phyloP scores from a whole-genome alignment of 53 echinoderm and acorn worm genomes.

The Holothuria leucospilota region DNA sequence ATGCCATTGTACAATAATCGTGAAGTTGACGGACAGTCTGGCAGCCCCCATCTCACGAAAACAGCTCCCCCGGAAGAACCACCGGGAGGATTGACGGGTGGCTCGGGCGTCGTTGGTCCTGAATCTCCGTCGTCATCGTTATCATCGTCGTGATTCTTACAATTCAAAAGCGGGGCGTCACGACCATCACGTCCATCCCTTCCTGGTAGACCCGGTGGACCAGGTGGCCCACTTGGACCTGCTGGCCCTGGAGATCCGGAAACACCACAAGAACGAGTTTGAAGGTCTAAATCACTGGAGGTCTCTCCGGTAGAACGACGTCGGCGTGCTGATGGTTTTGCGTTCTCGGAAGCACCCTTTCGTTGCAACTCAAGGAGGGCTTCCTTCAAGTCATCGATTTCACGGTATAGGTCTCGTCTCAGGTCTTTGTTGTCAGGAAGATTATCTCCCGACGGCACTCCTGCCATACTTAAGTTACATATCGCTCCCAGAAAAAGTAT shows the following conservation, averaged over 20 bases:
- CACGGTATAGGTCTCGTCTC: no score
- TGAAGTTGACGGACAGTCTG: conserved; percentile 29
- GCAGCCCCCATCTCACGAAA: conserved; percentile 33
- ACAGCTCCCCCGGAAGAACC: not conserved
- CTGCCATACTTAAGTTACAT: no score
- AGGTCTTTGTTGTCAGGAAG: no score
- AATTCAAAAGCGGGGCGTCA: not conserved
- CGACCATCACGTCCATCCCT: conserved; percentile 35
- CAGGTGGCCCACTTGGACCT: conserved; percentile 34
- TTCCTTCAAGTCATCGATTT: no score
- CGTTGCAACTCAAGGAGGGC: no score
- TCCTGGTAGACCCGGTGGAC: conserved; percentile 8
- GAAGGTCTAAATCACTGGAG: no score
- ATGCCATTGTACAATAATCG: conserved; percentile 29
- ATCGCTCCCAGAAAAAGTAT: no score
- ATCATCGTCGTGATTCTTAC: not conserved
- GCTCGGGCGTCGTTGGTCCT: not conserved
- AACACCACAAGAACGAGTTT: no score
- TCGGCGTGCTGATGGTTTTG: no score
- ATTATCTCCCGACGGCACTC: no score
- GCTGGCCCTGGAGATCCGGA: conserved; percentile 1
- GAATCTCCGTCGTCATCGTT: not conserved
- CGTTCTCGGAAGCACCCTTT: no score
- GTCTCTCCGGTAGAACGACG: no score
- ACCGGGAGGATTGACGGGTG: not conserved